Conservation (phyloP, 2,888 invertebrate species). For the Smittia sp. region DNA sequence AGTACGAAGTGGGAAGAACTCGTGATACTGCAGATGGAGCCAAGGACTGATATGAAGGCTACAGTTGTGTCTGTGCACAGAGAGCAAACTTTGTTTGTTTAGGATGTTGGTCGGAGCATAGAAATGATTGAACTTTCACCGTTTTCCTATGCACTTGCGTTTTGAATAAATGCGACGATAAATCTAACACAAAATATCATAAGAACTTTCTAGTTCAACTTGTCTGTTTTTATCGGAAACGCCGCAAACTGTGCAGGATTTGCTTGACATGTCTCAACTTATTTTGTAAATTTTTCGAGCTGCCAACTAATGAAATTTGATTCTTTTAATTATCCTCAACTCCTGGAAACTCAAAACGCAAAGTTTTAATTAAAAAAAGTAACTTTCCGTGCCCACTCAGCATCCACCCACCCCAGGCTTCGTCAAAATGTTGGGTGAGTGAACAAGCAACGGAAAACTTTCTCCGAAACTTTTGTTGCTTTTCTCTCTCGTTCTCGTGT, state of each 20-base stretch:
- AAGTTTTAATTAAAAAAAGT: conserved; percentile 29
- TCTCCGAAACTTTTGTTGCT: conserved; percentile 11
- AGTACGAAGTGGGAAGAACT: neutral
- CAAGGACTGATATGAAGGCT: too few relatives aligned
- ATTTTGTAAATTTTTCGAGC: conserved; percentile 6
- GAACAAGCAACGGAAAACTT: conserved; percentile 9
- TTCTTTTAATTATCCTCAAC: conserved; percentile 28
- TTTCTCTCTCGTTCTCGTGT: neutral
- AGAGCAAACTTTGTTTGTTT: neutral
- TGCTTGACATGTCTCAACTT: neutral
- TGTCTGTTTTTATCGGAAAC: neutral
- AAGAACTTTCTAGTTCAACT: too few relatives aligned
- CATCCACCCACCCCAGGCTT: neutral
- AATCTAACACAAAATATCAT: too few relatives aligned
- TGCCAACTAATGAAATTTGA: conserved; percentile 28
- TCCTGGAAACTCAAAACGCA: conserved; percentile 19
- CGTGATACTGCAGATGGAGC: too few relatives aligned
- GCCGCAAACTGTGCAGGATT: neutral
- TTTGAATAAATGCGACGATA: neutral
- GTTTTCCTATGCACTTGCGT: neutral
- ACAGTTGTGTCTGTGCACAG: neutral
- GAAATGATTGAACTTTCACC: neutral
- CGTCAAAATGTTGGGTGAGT: conserved; percentile 9
- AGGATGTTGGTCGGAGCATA: neutral
- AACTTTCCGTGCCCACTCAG: neutral